Base-by-base conservation (phyloP, 2,888 invertebrate genomes). In the Drosophila prolongata region DNA sequence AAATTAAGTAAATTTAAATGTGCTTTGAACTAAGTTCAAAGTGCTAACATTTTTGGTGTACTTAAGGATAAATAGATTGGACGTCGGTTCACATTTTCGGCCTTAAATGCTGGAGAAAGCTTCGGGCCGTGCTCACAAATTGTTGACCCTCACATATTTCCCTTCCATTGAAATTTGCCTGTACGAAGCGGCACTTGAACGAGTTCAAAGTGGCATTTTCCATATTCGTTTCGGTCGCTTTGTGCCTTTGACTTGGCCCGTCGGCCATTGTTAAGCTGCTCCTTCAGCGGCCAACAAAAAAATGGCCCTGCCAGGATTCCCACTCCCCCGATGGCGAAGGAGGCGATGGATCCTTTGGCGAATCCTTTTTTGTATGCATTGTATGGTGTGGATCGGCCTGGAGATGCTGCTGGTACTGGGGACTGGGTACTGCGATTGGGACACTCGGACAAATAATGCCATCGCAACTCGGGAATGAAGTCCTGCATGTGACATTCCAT, bases 311-410 rank as follows among this genome's bases (percentile, higher is more conserved):
- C 56, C 19, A 57, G 57, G 37, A 30, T n/a, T 54, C 19, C 38
- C 56, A 24, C n/a, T 19, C 16, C 60, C 19, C 11, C 11, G 44
- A 3, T 13, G 19, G 14, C 61, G 38, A 47, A 66, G 66, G 14
- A 35, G 66, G 16, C 35, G 42, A 67, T 34, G 55, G 68, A 66
- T 66, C 68, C 66, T 42, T 66, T 67, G 68, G 49, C 67, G 40
- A 37, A 54, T 67, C 55, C 68, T 55, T 56, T 55, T 67, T 56
- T 43, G 67, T 67, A 67, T 67, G 68, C 67, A 40, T 38, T 61
- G 61, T 43, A 47, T 65, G 44, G 27, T 35, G 64, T 43, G 38
- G 50, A 61, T 40, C 42, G 24, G 27, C 35, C 8, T 49, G 40
- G 54, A 43, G 42, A 27, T 55, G 43, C 54, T 40, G 49, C 44